Evolutionary conservation across 1,140 invertebrate genomes (phyloP), one percentile per base, ranked within the genome.

Genomic region (Pseudomyrmex pallidus): DNA sequence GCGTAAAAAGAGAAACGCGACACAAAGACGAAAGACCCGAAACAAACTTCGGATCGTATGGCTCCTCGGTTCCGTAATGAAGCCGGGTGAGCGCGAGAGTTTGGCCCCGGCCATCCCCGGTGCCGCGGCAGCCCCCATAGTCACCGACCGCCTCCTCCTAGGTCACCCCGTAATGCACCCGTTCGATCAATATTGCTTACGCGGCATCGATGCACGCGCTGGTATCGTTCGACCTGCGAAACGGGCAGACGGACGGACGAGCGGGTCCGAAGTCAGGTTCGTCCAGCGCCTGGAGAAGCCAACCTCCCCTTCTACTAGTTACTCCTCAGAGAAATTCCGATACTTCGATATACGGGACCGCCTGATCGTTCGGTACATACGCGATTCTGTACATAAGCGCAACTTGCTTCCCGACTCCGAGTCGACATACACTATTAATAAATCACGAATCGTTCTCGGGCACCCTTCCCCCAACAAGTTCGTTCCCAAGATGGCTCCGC

Each of bases 151-250:
- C 87, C 83, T 83, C 76, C 85, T 85, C 82, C 73, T 80, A 86
- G 86, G 72, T 82, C 86, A 85, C 73, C 77, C 85, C 85, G 86
- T 89, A 91, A 91, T 90, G 83, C 85, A 90, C 87, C 84, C 74
- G 85, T 67, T 89, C 88, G 91, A 92, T 92, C 91, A 91, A 92
- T 92, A 92, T 84, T 90, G 85, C 86, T 87, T 88, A 87, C 88
- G 80, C 78, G 66, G 85, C 84, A 87, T 87, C 87, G 87, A 90
- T 87, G 87, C 88, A 88, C 86, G 83, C 86, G 86, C 76, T 64
- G 83, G 66, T 84, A 86, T 77, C 78, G 76, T 83, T 87, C 87
- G 70, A 88, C 80, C 86, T 46, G 46, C 52, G 76, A 85, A 63
- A 74, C 48, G 70, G 25, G 46, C 70, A 46, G 22, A 74, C 17